A percentile compares a stretch with the other conserved stretches of the same genome.
Conservation (phyloP, 2,797 vertebrate genomes). For the Siniperca scherzeri region DNA sequence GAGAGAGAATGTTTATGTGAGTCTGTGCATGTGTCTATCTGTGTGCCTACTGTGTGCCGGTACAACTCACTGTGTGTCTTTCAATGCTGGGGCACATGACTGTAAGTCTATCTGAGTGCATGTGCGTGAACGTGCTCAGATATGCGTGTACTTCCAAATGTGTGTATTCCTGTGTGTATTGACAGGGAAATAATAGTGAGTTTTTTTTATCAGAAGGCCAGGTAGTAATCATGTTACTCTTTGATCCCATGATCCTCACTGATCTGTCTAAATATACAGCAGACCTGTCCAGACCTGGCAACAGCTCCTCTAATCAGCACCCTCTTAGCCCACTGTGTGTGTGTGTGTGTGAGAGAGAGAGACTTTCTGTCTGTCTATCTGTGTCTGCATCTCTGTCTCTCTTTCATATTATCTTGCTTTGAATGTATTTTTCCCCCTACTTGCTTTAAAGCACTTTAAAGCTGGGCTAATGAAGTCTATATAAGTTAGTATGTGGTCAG, state of each 20-base stretch:
- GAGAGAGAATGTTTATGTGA: background rate
- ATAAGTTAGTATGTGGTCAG: constrained; percentile 64
- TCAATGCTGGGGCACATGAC: constrained; percentile 5
- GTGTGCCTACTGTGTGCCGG: constrained; percentile 19
- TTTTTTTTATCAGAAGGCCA: constrained; percentile 81
- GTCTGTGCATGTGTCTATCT: constrained; percentile 30
- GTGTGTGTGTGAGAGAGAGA: constrained; percentile 21
- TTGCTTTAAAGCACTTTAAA: constrained; percentile 48
- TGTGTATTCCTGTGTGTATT: constrained; percentile 65
- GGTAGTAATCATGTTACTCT: constrained; percentile 85
- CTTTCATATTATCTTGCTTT: constrained; percentile 45
- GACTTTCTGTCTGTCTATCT: constrained; percentile 21
- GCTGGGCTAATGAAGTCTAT: constrained; percentile 60
- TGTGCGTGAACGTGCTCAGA: constrained; percentile 10
- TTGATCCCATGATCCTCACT: constrained; percentile 85
- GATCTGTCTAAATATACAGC: constrained; percentile 84
- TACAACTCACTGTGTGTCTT: constrained; percentile 37
- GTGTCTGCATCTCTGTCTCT: constrained; percentile 15
- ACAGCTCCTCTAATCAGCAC: constrained; percentile 75
- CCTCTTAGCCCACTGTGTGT: constrained; percentile 51
- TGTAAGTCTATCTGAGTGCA: constrained; percentile 29
- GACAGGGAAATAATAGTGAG: constrained; percentile 84
- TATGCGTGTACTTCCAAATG: constrained; percentile 36
- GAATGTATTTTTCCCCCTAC: constrained; percentile 20
- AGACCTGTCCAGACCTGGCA: constrained; percentile 80